Evolutionary conservation across 2,113 vertebrate genomes (phyloP).

Genomic region (Mus spicilegus): DNA sequence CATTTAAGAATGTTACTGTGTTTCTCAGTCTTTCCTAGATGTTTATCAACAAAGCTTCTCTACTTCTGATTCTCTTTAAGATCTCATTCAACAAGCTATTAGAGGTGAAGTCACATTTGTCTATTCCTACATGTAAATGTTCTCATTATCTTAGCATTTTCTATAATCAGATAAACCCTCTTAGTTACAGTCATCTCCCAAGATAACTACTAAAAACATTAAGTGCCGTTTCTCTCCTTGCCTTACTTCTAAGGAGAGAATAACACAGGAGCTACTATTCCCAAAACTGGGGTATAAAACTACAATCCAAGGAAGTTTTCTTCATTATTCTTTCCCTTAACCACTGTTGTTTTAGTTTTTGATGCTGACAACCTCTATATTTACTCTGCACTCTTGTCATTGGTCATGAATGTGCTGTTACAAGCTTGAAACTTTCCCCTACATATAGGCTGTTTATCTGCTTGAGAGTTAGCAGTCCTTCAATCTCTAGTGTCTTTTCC

Average conservation of each 20-base stretch:
- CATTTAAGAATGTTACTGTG: background rate
- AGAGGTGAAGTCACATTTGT: background rate
- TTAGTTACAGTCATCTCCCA: background rate
- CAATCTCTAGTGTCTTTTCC: background rate
- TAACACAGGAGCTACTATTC: background rate
- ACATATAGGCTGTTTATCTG: background rate
- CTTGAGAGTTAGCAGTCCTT: background rate
- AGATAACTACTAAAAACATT: background rate
- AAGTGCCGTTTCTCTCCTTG: background rate
- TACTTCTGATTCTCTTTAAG: slow-evolving; percentile 5
- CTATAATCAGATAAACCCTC: background rate
- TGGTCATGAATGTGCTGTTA: background rate
- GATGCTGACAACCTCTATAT: background rate
- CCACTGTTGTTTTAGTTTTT: background rate
- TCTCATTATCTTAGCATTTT: slow-evolving; percentile 10
- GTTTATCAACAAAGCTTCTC: background rate
- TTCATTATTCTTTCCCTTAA: background rate
- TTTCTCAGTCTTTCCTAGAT: background rate
- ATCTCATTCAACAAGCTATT: background rate
- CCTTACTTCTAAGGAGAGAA: background rate
- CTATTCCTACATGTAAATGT: background rate
- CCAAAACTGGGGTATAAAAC: slow-evolving; percentile 9
- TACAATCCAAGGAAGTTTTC: background rate
- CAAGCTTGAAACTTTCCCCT: background rate
- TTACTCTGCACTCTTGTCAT: background rate